These are phyloP conservation scores for Mohoua ochrocephala DNA, from an alignment of 2,113 vertebrate genomes.

Conservation along the genomic window DNA sequence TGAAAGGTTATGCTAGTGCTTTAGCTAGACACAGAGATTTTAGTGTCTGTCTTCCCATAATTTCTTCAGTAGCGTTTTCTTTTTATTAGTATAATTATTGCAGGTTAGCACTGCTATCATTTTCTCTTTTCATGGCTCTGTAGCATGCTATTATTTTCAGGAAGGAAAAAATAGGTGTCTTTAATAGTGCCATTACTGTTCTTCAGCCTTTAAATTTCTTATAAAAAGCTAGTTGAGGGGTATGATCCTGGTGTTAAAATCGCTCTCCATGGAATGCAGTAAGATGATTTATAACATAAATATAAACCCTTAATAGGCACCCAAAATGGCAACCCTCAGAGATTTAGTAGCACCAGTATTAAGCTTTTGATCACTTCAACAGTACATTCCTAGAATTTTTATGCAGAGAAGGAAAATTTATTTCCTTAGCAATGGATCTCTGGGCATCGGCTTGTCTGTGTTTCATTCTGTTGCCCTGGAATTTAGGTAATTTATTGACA, in stretches of 20 bases:
- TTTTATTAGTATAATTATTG: constrained; percentile 65
- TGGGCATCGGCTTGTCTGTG: not conserved
- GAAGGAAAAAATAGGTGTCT: constrained; percentile 40
- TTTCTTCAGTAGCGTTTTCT: constrained; percentile 50
- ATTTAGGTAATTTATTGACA: not conserved
- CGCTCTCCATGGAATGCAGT: not conserved
- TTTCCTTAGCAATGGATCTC: not conserved
- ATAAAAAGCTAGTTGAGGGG: constrained; percentile 46
- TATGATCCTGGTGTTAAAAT: constrained; percentile 26
- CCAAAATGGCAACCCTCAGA: constrained; percentile 38
- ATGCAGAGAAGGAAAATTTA: not conserved
- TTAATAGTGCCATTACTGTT: constrained; percentile 53
- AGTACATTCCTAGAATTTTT: not conserved
- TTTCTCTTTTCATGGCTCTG: constrained; percentile 40
- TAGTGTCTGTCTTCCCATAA: constrained; percentile 16
- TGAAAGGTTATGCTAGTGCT: constrained; percentile 38
- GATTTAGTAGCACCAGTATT: not conserved
- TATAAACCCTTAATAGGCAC: constrained; percentile 37
- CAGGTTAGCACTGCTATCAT: constrained; percentile 48
- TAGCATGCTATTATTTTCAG: constrained; percentile 44
- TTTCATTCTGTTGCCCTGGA: not conserved
- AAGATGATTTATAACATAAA: constrained; percentile 48
- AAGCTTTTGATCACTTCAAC: constrained; percentile 36
- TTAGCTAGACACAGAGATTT: constrained; percentile 49
- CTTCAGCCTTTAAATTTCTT: constrained; percentile 52